Evolutionary conservation across 2,888 invertebrate species (phyloP), one percentile per base, ranked within the genome.

Genomic region (Nudaria mundana): DNA sequence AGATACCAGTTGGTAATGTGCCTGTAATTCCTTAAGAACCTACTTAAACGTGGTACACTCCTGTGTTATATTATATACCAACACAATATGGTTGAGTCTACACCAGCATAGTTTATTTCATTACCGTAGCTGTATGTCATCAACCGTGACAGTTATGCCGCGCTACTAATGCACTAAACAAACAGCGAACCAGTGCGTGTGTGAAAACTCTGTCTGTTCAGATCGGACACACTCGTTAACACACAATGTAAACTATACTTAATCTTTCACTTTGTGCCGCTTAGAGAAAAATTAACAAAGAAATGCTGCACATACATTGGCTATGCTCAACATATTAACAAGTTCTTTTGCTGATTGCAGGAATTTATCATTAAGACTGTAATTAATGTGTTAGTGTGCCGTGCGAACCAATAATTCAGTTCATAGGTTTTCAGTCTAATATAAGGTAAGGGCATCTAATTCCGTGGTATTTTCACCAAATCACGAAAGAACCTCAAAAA

Each of bases 211-310:
- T 69, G 76, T 56, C 70, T 78, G 79, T 77, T 75, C 79, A 74
- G 60, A 82, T 78, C 75, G 65, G 66, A 73, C 66, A 59, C 61
- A 68, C 66, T 66, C 59, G 81, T 74, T 84, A 87, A 86, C 73
- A 49, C 56, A 52, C 52, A 66, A 62, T 53, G 76, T 68, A 82
- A 80, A 84, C 81, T 58, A 57, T 59, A 72, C 71, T 81, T 85
- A 84, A 84, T 86, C 76, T 78, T 81, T 81, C 81, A 81, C 81
- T 86, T 84, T 85, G 76, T 80, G 62, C 71, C 71, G 74, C 76
- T 81, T 80, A 79, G 57, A 80, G 64, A 71, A 56, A 75, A 81
- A 83, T 85, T 83, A 82, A 81, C 82, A 66, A 73, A 75, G 71
- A 76, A 75, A 76, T 74, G 67, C 64, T 71, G 65, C 52, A 58